Evolutionary conservation across 2,888 invertebrate genomes (phyloP).

Genomic region (Cephonodes hylas): DNA sequence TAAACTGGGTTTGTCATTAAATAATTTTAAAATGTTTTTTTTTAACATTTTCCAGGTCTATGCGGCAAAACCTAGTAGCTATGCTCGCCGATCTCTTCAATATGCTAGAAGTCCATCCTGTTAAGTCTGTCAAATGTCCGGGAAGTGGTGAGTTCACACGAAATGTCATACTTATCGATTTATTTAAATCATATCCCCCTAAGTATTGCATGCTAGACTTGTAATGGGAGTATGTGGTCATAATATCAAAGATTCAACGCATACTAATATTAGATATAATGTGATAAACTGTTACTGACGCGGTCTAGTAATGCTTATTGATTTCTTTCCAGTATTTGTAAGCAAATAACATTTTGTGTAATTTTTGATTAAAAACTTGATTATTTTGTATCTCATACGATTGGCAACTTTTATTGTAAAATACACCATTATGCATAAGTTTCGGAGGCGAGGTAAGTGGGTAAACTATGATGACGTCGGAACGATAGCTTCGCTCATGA

Average conservation of each 20-base stretch:
- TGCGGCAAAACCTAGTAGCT: constrained; percentile 94
- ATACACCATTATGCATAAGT: constrained; percentile 15
- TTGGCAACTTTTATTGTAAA: constrained; percentile 8
- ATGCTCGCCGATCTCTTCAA: constrained; percentile 97
- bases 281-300: constrained; percentile 15
- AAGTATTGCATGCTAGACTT: constrained; percentile 68
- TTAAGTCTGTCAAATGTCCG: constrained; percentile 91
- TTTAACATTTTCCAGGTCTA: constrained; percentile 83
- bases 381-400: constrained; percentile 10
- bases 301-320: constrained; percentile 51
- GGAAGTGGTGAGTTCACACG: constrained; percentile 80
- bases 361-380: constrained; percentile 17
- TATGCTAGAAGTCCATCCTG: constrained; percentile 95
- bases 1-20: background rate
- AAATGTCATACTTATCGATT: constrained; percentile 27
- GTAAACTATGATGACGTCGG: constrained; percentile 16
- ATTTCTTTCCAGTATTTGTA: constrained; percentile 23
- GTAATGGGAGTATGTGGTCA: constrained; percentile 80
- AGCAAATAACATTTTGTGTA: constrained; percentile 37
- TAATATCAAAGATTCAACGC: constrained; percentile 73
- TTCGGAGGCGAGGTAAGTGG: constrained; percentile 44
- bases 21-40: background rate
- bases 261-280: constrained; percentile 46
- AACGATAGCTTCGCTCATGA: constrained; percentile 46
- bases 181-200: constrained; percentile 2